Percentiles rank a stretch among this genome's conserved stretches.
Evolutionary conservation across 2,113 vertebrate genomes (phyloP).

Genomic region (Amblyornis subalaris): DNA sequence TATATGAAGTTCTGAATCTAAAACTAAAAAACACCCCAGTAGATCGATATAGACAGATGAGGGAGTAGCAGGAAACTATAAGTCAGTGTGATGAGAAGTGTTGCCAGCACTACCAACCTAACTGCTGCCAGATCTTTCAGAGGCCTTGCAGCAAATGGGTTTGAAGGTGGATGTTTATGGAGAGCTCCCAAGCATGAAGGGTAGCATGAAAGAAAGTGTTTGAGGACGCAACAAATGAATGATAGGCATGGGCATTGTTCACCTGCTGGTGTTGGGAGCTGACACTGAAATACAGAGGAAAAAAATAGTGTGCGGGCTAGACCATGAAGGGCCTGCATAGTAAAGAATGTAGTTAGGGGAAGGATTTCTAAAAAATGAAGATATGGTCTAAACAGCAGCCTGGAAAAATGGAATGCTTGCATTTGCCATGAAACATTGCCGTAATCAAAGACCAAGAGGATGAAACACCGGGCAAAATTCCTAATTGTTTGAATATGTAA

Average conservation of each 20-base stretch:
- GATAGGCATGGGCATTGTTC: background rate
- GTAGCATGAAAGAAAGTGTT: background rate
- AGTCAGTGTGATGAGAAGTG: background rate
- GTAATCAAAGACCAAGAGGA: background rate
- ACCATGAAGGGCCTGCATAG: background rate
- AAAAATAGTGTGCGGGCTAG: background rate
- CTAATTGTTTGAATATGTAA: background rate
- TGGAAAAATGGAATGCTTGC: background rate
- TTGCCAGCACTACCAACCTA: background rate
- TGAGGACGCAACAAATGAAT: background rate
- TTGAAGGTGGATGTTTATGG: constrained; percentile 10
- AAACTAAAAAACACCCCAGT: background rate
- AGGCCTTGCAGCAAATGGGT: background rate
- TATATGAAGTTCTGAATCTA: background rate
- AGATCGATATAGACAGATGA: background rate
- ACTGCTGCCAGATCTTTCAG: background rate
- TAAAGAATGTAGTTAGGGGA: background rate
- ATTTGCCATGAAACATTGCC: background rate
- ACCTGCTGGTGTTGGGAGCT: background rate
- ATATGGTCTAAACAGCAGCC: background rate
- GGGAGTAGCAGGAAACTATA: background rate
- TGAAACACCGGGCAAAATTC: background rate
- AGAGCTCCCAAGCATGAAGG: constrained; percentile 14
- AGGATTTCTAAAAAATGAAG: background rate
- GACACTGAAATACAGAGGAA: background rate